Evolutionary conservation across 2,888 invertebrate species (phyloP).

Genomic region (Lasioglossum figueresi): DNA sequence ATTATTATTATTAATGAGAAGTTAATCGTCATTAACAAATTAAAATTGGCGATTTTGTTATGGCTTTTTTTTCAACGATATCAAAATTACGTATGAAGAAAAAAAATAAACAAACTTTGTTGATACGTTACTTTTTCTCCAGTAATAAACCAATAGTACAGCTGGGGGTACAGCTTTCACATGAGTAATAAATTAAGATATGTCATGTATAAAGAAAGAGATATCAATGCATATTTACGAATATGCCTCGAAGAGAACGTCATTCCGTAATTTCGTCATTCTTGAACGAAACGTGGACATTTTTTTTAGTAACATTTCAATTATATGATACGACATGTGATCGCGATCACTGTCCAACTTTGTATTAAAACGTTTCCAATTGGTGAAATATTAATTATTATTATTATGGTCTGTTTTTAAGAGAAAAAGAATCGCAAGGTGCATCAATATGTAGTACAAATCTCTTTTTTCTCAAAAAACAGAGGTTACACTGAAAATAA

Average conservation of each 20-base stretch:
- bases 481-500: not conserved
- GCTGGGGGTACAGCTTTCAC: slow-evolving; percentile 74
- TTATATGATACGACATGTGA: slow-evolving; percentile 2
- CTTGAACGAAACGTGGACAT: not conserved
- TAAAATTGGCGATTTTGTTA: slow-evolving; percentile 72
- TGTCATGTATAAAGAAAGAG: slow-evolving; percentile 59
- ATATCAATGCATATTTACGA: slow-evolving; percentile 50
- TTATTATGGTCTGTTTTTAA: not conserved
- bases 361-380: slow-evolving; percentile 4
- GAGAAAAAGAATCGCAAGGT: not conserved
- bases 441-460: not conserved
- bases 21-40: slow-evolving; percentile 73
- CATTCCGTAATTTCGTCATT: slow-evolving; percentile 40
- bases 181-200: slow-evolving; percentile 62
- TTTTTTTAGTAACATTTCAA: slow-evolving; percentile 13
- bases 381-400: not conserved
- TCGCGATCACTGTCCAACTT: slow-evolving; percentile 16
- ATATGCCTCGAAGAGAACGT: slow-evolving; percentile 66
- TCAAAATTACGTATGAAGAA: slow-evolving; percentile 67
- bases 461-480: not conserved
- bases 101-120: slow-evolving; percentile 58
- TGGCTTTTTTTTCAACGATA: slow-evolving; percentile 66
- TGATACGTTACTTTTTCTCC: slow-evolving; percentile 69
- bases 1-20: slow-evolving; percentile 70
- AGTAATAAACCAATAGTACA: slow-evolving; percentile 63